Evolutionary conservation across 2,888 invertebrate species (phyloP), one percentile per base, ranked within the genome.

Genomic region (Notocelia uddmanniana): DNA sequence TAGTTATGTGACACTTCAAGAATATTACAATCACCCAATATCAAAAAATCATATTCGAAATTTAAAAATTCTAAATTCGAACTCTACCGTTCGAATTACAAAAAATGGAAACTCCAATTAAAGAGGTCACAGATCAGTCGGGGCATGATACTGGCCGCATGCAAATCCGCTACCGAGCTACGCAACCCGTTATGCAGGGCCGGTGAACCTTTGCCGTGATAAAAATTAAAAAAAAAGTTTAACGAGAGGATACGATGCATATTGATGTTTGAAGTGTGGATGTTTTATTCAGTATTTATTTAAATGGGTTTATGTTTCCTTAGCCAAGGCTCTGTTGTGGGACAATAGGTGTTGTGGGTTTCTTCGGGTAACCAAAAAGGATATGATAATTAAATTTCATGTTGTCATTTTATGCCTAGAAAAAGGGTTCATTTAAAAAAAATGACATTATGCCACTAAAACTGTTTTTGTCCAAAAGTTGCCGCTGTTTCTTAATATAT

Each of bases 101-200:
- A 80, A 82, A 85, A 82, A 78, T 77, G 79, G 75, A 76, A 66
- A 58, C 79, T 85, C 84, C 74, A 75, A 87, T 89, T 89, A 88
- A 79, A 78, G 82, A 81, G 88, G 89, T 89, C 88, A 85, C 83
- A 85, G 89, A 88, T 89, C 87, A 85, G 83, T 81, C 79, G 81
- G 84, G 81, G 81, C 85, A 84, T 88, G 88, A 87, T 87, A 80
- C 80, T 81, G 80, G 85, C 45, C 45, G 77, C 80, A 86, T 85
- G 82, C 80, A 85, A 88, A 87, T 87, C 81, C 78, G 86, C 89
- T 86, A 85, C 90, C 78, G 86, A 79, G 83, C 85, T 90, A 90
- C 90, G 89, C 88, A 86, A 88, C 80, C 84, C 83, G 85, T 85
- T 85, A 84, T 68, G 75, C 82, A 87, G 88, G 80, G 81, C 60